Base-by-base conservation (phyloP, 2,113 vertebrate genomes). In the Coptodon rendalli region DNA sequence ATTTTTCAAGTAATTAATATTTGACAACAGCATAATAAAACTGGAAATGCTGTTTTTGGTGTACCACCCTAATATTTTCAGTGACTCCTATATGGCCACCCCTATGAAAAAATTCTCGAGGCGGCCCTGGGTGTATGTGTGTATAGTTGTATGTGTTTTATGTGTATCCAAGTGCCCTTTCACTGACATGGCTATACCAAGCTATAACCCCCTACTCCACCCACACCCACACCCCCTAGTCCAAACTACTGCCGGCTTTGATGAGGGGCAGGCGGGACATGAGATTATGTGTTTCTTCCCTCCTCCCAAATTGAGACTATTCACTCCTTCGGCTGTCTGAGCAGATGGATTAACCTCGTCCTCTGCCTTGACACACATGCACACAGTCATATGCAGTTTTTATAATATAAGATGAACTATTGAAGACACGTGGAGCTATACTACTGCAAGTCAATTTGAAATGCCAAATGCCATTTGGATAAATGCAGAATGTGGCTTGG, bases 281-380 rank as follows among this genome's bases (percentile, higher is more conserved):
- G 63, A 93, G 93, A 94, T 94, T 92, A 94, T 2, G 82, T 59
- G 34, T 22, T 34, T 36, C 80, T 50, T 78, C 43, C 50, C 71
- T 88, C 63, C 86, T 80, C 63, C 48, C 24, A 36, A 71, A 57
- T 48, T 10, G 53, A 52, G 56, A 13, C 78, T 31, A 10, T 66
- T 86, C 36, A 82, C 45, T 71, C 53, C 54, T 34, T 48, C 1
- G 22, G 57, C 85, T 36, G 83, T 91, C 81, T 86, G 81, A 83
- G 53, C 24, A 80, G 53, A 89, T 80, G 87, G 88, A 92, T 95
- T 93, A 93, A 90, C 76, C 79, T 31, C 2, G 4, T 87, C 83
- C 68, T 82, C 19, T 83, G 81, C 81, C 71, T 83, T 81, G 34
- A 50, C 24, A 59, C 12, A 36, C 38, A 27, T 4, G 0, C 40